Evolutionary conservation across 2,888 invertebrate species (phyloP), one percentile per base, ranked within the genome.

Genomic region (Cephus rjabovi): DNA sequence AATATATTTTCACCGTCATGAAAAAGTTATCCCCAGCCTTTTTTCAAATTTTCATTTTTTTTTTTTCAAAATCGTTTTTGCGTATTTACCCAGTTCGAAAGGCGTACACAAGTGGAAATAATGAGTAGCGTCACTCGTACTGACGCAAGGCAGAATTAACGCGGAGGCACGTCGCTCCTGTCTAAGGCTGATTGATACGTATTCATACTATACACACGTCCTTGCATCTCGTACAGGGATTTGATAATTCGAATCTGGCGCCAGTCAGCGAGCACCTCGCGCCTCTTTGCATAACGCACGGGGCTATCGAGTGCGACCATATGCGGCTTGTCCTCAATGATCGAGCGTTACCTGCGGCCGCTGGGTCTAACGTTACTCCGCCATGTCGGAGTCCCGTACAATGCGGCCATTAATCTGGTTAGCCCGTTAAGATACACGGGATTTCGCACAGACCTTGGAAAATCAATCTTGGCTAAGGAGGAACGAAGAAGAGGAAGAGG

Each of bases 61-160:
- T 34, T 1, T 34, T 12, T 12, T 12, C 37, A 37, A 40, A 40
- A 6, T 40, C 1, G 0, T 23, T 40, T 0, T 40, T 0, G 1
- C 15, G 2, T 1, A 40, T 40, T 0, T 6, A 6, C 15, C 15
- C 4, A 0, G 6, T 40, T 1, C 40, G 6, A 40, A 0, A 0
- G 23, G 23, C 6, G 23, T 23, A 40, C 4, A 9, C 15, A 15
- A 40, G 2, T 40, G 23, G 1, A 15, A 40, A 9, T 23, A 23
- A 6, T 40, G 0, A 9, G 6, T 0, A 23, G 2, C 40, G 15
- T 40, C 15, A 9, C 15, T 6, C 23, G 56, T 23, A 23, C 15
- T 23, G 1, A 15, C 40, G 40, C 15, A 40, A 40, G 23, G 9
- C 56, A 56, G 9, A 56, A 56, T 56, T 2, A 56, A 4, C 37